Conservation (phyloP, 2,113 vertebrate genomes). For the Nyctibius bracteatus region DNA sequence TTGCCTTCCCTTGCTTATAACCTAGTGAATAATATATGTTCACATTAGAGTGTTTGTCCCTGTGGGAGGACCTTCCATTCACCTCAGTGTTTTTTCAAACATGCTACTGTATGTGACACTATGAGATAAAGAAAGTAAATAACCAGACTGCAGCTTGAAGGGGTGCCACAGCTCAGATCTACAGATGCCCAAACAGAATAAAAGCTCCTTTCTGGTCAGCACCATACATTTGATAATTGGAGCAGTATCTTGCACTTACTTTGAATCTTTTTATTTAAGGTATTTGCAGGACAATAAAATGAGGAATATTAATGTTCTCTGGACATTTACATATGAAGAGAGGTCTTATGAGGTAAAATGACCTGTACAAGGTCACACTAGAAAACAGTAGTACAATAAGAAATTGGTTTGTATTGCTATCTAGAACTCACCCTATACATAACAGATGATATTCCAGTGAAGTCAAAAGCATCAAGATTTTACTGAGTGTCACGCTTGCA, state of each 20-base stretch:
- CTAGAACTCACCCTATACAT: background rate
- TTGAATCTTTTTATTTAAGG: background rate
- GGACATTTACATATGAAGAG: background rate
- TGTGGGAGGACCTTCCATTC: conserved; percentile 57
- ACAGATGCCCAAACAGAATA: background rate
- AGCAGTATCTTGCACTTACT: background rate
- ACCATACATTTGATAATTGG: background rate
- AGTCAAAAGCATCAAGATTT: background rate
- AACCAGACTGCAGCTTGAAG: conserved; percentile 11
- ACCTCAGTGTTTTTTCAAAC: conserved; percentile 37
- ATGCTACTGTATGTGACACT: conserved; percentile 50
- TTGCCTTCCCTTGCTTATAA: conserved; percentile 55
- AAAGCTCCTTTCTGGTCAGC: background rate
- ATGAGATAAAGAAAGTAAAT: conserved; percentile 59
- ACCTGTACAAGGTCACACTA: background rate
- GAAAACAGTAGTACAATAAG: background rate
- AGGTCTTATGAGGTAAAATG: background rate
- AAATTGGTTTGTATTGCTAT: background rate
- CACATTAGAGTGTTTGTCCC: conserved; percentile 60
- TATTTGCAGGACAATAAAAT: background rate
- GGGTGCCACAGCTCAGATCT: background rate
- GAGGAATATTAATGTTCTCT: background rate
- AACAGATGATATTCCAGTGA: background rate
- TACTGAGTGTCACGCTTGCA: background rate
- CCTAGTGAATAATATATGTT: conserved; percentile 66